Percentiles rank a stretch among this genome's conserved stretches.
phyloP scores from a whole-genome alignment of 2,888 invertebrate genomes.

The Drosophila anomalata region DNA sequence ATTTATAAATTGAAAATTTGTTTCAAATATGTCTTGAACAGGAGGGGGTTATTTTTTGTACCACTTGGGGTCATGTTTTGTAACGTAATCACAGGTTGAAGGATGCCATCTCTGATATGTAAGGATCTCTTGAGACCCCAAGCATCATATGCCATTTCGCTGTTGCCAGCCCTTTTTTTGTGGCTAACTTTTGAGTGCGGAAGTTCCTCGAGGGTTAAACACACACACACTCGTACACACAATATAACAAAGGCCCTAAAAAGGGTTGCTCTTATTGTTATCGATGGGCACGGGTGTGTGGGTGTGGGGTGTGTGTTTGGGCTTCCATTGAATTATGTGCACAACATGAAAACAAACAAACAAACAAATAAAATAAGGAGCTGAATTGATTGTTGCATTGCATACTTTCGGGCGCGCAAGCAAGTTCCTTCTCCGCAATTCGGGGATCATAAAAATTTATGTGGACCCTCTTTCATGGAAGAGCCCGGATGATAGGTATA shows the following conservation, averaged over 20 bases:
- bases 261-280: slow-evolving; percentile 76
- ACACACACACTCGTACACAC: slow-evolving; percentile 39
- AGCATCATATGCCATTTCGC: slow-evolving; percentile 45
- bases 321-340: slow-evolving; percentile 72
- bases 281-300: slow-evolving; percentile 54
- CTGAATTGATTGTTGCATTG: slow-evolving; percentile 74
- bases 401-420: slow-evolving; percentile 37
- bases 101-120: slow-evolving; percentile 37
- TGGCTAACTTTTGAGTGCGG: slow-evolving; percentile 74
- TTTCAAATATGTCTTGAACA: background rate
- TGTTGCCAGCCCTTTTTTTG: slow-evolving; percentile 38
- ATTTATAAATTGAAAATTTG: background rate
- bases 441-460: slow-evolving; percentile 75
- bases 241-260: slow-evolving; percentile 54
- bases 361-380: slow-evolving; percentile 49
- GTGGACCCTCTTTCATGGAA: slow-evolving; percentile 40
- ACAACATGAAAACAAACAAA: slow-evolving; percentile 62
- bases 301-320: slow-evolving; percentile 21
- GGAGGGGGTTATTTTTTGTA: background rate
- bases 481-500: slow-evolving; percentile 39
- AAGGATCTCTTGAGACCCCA: slow-evolving; percentile 23
- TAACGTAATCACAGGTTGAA: slow-evolving; percentile 19
- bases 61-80: background rate
- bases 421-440: slow-evolving; percentile 56
- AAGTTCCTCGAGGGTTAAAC: slow-evolving; percentile 70